Conservation (phyloP, 2,888 invertebrate species). For the Tenthredo notha region DNA sequence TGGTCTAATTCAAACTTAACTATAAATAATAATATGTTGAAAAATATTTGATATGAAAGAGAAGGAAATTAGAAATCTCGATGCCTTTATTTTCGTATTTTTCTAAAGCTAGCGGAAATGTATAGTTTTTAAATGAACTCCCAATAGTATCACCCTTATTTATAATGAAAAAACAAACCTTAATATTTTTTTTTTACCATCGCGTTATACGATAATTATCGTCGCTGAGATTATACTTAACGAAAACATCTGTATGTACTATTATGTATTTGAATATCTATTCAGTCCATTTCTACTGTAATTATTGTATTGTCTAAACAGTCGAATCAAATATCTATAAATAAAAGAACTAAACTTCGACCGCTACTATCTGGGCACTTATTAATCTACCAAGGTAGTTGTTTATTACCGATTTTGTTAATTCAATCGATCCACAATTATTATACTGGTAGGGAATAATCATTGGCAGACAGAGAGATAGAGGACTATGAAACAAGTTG, state of each 20-base stretch:
- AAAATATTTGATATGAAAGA: neutral
- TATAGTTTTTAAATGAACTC: slow-evolving; percentile 12
- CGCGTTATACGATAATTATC: neutral
- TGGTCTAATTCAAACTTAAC: neutral
- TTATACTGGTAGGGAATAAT: neutral
- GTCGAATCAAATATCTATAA: slow-evolving; percentile 3
- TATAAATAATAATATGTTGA: neutral
- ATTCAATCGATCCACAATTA: neutral
- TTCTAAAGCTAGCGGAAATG: slow-evolving; percentile 31
- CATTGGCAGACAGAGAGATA: neutral
- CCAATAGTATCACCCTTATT: slow-evolving; percentile 4
- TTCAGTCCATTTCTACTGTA: neutral
- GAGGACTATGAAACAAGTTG: neutral
- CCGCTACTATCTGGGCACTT: neutral
- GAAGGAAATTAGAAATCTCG: neutral
- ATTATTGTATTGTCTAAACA: slow-evolving; percentile 31
- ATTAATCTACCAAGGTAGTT: neutral
- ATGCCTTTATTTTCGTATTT: slow-evolving; percentile 29
- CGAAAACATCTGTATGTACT: neutral
- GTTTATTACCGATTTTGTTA: neutral
- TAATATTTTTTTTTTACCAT: slow-evolving; percentile 6
- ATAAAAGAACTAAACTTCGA: slow-evolving; percentile 4
- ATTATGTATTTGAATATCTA: neutral
- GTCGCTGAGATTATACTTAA: slow-evolving; percentile 4
- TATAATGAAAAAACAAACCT: neutral